Conservation (phyloP, 2,797 vertebrate genomes). For the Coreius guichenoti region DNA sequence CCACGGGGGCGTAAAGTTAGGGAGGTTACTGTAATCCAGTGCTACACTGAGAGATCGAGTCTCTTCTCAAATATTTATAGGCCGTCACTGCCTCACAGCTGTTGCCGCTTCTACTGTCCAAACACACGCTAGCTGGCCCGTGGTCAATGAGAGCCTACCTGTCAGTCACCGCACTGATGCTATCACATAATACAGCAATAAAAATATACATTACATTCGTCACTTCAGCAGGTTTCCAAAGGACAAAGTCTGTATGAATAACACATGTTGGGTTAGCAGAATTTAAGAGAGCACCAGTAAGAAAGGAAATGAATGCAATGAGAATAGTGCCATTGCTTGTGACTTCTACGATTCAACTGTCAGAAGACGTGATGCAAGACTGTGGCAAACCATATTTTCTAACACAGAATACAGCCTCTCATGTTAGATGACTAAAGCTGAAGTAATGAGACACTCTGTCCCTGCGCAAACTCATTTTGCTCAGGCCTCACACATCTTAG, state of each 20-base stretch:
- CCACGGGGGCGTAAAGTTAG: conserved; percentile 47
- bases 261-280: background rate
- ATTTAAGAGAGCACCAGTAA: background rate
- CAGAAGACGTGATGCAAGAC: background rate
- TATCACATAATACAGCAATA: background rate
- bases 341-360: background rate
- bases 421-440: conserved; percentile 17
- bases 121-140: background rate
- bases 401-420: conserved; percentile 7
- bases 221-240: background rate
- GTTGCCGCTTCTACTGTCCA: conserved; percentile 31
- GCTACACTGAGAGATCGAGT: conserved; percentile 78
- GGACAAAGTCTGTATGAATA: background rate
- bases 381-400: conserved; percentile 10
- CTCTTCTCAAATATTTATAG: conserved; percentile 85
- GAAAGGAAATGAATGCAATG: conserved; percentile 5
- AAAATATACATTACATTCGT: background rate
- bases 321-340: background rate
- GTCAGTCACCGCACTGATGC: conserved; percentile 21
- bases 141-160: conserved; percentile 15
- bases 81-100: conserved; percentile 74
- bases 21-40: conserved; percentile 70
- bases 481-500: conserved; percentile 17
- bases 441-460: conserved; percentile 44
- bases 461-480: conserved; percentile 25